Base-by-base conservation (phyloP, 1,140 invertebrate species). In the Mercenaria mercenaria region DNA sequence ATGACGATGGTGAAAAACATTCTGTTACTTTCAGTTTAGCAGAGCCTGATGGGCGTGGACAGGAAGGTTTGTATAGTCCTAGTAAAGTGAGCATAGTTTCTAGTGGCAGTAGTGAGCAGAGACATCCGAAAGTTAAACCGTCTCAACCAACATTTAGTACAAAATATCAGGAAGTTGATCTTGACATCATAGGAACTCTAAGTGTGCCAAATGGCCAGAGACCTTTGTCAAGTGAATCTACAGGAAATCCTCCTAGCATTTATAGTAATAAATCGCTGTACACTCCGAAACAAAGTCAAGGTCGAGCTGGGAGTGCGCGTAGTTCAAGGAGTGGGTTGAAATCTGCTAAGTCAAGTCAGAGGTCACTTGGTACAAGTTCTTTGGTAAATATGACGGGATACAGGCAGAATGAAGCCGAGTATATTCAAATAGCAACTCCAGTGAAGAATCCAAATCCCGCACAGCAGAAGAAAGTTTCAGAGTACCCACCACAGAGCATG, bases 401-500 rank as follows among this genome's bases (percentile, higher is more conserved):
- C 20, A 74, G 50, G 20, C 85, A 41, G n/a, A 91, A 91, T 59
- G 92, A 92, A n/a, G 77, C 93, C 29, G 90, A 93, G 64, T 93
- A 90, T 76, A 93, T 93, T 59, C 88, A 92, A 56, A 93, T 93
- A 29, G 86, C 91, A 26, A 88, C 88, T 61, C 91, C 88, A 81
- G 47, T 92, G 29, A 91, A 89, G 59, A 82, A 79, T 69, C 81
- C 88, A 32, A 69, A 80, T 50, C 64, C 81, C 6, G 47, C 43
- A 56, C 79, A 43, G 39, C 52, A 29, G 39, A 89, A 89, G 80
- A 89, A 89, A 77, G 13, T 69, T 2, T 4, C 84, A 29, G 83
- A 86, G 15, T 86, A 80, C 29, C 47, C 20, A 20, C 6, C 32
- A 20, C 50, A 80, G 6, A 26, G 41, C n/a, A 81, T 88, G 77